Conservation (phyloP, 2,113 vertebrate species). For the Anolis carolinensis region DNA sequence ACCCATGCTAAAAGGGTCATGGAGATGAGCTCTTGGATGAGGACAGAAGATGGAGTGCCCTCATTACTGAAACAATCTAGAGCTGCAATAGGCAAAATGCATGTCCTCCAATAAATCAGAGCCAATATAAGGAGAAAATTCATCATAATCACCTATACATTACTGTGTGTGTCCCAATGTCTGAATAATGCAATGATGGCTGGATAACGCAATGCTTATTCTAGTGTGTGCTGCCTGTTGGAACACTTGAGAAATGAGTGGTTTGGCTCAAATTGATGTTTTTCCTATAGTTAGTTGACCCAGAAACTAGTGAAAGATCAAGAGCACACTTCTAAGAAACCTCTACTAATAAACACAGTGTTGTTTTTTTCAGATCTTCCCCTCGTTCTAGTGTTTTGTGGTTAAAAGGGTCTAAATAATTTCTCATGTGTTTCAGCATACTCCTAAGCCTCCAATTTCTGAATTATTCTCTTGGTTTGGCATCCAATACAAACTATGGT, state of each 20-base stretch:
- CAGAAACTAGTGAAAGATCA: not conserved
- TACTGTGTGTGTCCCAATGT: no score
- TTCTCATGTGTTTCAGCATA: not conserved
- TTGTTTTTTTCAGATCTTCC: not conserved
- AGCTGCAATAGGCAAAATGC: not conserved
- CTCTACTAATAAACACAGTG: not conserved
- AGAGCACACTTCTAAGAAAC: not conserved
- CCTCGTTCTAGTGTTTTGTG: not conserved
- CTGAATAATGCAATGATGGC: no score
- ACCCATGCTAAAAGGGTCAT: not conserved
- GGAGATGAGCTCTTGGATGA: not conserved
- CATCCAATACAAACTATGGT: not conserved
- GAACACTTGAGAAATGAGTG: constrained; percentile 1
- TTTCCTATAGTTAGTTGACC: constrained; percentile 4
- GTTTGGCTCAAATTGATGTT: not conserved
- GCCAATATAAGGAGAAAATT: not conserved
- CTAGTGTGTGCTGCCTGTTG: not conserved
- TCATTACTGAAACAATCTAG: no score
- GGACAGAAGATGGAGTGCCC: not conserved
- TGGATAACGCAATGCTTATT: fast-evolving
- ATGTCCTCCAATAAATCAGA: not conserved
- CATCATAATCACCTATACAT: not conserved
- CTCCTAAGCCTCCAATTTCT: not conserved
- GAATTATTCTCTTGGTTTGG: not conserved
- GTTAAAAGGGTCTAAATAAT: not conserved